phyloP scores from a whole-genome alignment of 2,797 vertebrate species.

The Luscinia luscinia region DNA sequence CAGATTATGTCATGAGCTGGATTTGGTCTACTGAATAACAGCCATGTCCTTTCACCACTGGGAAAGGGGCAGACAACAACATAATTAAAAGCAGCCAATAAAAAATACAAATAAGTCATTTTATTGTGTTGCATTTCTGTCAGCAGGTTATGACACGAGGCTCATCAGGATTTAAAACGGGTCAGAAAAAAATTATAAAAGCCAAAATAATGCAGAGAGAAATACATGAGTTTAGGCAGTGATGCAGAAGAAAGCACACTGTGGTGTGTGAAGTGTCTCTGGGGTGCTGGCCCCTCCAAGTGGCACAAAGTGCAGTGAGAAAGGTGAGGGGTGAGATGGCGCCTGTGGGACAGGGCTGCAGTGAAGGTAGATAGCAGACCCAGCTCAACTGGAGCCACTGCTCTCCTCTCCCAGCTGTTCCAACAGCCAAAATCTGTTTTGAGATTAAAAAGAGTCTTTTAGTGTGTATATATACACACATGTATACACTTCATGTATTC shows the following conservation, averaged over 20 bases:
- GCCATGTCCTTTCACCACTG: neutral
- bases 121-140: neutral
- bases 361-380: neutral
- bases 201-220: neutral
- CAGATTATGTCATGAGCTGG: neutral
- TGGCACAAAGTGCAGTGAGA: neutral
- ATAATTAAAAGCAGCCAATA: neutral
- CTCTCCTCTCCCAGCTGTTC: neutral
- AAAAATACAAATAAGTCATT: neutral
- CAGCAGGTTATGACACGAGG: neutral
- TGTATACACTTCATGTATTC: neutral
- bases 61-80: neutral
- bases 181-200: neutral
- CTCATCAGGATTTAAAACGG: neutral
- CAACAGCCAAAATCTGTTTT: neutral
- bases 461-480: rapidly evolving
- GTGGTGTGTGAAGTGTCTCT: neutral
- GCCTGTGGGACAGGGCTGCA: neutral
- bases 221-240: neutral
- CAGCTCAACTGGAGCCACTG: neutral
- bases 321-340: neutral
- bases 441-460: neutral
- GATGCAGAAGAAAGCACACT: neutral
- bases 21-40: neutral
- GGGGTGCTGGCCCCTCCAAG: rapidly evolving